Percentiles rank a stretch among this genome's conserved stretches.
These are phyloP conservation scores for Cryptops parisi DNA, from an alignment of 2,888 invertebrate species.

Conservation along the genomic window DNA sequence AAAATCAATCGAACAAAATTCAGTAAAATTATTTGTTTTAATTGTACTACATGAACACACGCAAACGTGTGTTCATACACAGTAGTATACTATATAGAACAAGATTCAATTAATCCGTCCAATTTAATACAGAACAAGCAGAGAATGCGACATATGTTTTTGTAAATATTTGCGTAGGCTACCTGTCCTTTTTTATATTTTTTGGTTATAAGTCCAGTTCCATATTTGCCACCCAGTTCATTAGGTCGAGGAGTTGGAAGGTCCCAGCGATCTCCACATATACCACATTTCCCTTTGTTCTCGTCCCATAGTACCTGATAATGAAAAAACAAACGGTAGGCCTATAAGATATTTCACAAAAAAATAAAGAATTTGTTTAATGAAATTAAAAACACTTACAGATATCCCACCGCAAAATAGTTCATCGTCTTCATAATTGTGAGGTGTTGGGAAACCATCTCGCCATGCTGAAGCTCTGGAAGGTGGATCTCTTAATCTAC, in stretches of 20 bases:
- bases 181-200: slow-evolving; percentile 64
- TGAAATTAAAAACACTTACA: slow-evolving; percentile 20
- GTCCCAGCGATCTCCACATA: slow-evolving; percentile 75
- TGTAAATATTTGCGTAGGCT: too few relatives aligned
- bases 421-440: slow-evolving; percentile 26
- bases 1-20: not conserved
- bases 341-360: too few relatives aligned
- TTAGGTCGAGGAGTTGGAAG: slow-evolving; percentile 59
- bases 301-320: slow-evolving; percentile 49
- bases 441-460: slow-evolving; percentile 48
- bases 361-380: too few relatives aligned
- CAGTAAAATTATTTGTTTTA: not conserved
- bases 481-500: slow-evolving; percentile 25
- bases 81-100: too few relatives aligned
- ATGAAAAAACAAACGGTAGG: too few relatives aligned
- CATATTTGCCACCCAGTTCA: slow-evolving; percentile 74
- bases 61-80: too few relatives aligned
- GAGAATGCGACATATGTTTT: too few relatives aligned
- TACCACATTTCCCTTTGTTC: slow-evolving; percentile 70
- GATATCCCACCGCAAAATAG: slow-evolving; percentile 26
- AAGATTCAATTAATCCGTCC: too few relatives aligned
- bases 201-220: slow-evolving; percentile 65
- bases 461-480: slow-evolving; percentile 28
- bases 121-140: too few relatives aligned
- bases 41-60: too few relatives aligned